Conservation (phyloP, 2,797 vertebrate genomes). For the Anisognathus igniventris region DNA sequence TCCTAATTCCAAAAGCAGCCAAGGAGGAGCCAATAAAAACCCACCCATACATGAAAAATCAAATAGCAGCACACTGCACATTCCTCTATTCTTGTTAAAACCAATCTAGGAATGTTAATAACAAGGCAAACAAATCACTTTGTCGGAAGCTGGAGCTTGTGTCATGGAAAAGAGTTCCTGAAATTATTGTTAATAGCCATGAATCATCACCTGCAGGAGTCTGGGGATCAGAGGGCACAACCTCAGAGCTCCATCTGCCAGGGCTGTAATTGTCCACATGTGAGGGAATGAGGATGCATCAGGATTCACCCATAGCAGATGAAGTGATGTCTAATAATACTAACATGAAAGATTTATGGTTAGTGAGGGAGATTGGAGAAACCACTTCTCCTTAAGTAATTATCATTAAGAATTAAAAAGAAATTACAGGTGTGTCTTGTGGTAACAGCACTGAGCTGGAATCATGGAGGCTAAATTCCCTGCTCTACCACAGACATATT, state of each 20-base stretch:
- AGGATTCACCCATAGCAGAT: not conserved
- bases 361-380: not conserved
- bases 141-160: not conserved
- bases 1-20: not conserved
- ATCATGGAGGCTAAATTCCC: not conserved
- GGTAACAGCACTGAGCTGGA: not conserved
- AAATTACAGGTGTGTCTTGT: not conserved
- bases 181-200: not conserved
- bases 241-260: not conserved
- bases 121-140: not conserved
- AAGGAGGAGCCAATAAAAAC: not conserved
- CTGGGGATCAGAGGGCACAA: not conserved
- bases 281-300: not conserved
- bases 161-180: not conserved
- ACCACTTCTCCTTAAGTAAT: conserved; percentile 1
- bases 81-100: not conserved
- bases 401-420: not conserved
- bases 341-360: not conserved
- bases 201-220: not conserved
- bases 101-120: conserved; percentile 1
- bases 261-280: not conserved
- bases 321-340: not conserved
- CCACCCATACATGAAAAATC: not conserved
- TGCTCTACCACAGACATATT: not conserved
- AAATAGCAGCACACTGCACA: not conserved